phyloP scores from a whole-genome alignment of 1,140 invertebrate species.

The Mylabris phalerata region DNA sequence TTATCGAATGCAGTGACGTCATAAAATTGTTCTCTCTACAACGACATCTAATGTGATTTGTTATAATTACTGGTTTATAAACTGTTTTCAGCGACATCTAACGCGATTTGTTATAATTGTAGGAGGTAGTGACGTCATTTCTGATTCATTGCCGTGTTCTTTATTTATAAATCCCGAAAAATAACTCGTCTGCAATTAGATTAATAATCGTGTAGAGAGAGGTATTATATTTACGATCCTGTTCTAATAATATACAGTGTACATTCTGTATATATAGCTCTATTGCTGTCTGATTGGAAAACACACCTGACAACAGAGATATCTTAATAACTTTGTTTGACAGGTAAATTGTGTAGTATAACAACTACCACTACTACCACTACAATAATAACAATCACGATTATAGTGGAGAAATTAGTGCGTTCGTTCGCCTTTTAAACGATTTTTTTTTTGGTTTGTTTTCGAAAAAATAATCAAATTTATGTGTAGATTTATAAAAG shows the following conservation, averaged over 20 bases:
- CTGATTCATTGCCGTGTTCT: too few species aligned
- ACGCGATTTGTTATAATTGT: too few species aligned
- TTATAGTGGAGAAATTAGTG: constrained; percentile 5
- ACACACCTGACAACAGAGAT: constrained; percentile 30
- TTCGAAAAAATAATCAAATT: too few species aligned
- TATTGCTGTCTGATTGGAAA: not conserved
- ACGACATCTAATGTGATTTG: too few species aligned
- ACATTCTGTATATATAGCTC: too few species aligned
- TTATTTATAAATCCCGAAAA: too few species aligned
- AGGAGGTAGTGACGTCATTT: too few species aligned
- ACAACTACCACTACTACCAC: not conserved
- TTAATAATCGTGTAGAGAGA: not conserved
- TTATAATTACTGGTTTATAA: too few species aligned
- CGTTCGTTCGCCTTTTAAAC: constrained; percentile 6
- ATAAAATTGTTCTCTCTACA: too few species aligned
- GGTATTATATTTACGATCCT: constrained; percentile 11
- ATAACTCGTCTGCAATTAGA: constrained; percentile 1
- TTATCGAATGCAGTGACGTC: too few species aligned
- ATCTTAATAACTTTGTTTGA: constrained; percentile 33
- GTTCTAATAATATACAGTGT: not conserved
- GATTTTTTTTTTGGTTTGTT: not conserved
- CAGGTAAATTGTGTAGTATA: constrained; percentile 27
- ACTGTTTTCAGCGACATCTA: too few species aligned
- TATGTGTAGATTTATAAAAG: too few species aligned
- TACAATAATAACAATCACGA: constrained; percentile 9